phyloP scores from a whole-genome alignment of 2,888 invertebrate genomes.

The Cheilosia impressa region DNA sequence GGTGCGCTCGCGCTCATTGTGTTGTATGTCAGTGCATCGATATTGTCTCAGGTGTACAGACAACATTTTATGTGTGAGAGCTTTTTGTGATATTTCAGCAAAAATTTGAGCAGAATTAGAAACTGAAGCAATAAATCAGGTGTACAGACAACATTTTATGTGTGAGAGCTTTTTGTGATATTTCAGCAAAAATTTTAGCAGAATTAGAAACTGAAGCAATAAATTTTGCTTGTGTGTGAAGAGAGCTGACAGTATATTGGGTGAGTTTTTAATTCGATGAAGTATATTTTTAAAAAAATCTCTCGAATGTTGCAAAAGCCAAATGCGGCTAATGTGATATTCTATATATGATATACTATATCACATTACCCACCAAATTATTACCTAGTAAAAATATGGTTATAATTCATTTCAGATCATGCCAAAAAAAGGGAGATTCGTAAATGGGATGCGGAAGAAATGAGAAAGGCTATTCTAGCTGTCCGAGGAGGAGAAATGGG shows the following conservation, averaged over 20 bases:
- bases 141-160: too few species aligned
- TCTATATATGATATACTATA: conserved; percentile 54
- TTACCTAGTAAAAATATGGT: conserved; percentile 26
- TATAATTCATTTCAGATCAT: conserved; percentile 35
- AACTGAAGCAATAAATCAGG: too few species aligned
- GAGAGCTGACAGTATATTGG: conserved; percentile 22
- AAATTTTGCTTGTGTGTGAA: conserved; percentile 16
- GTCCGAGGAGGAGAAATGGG: conserved; percentile 37
- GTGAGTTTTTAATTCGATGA: conserved; percentile 28
- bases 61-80: too few species aligned
- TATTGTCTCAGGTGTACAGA: too few species aligned
- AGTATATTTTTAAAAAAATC: conserved; percentile 20
- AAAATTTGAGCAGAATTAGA: too few species aligned
- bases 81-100: too few species aligned
- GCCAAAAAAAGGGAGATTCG: too few species aligned
- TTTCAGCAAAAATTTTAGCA: too few species aligned
- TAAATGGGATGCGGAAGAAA: conserved; percentile 41
- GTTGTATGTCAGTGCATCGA: too few species aligned
- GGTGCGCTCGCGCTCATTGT: too few species aligned
- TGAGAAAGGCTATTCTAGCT: conserved; percentile 35
- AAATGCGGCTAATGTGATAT: conserved; percentile 38
- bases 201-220: not conserved
- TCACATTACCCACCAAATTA: conserved; percentile 39
- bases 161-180: too few species aligned
- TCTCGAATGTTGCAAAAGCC: conserved; percentile 19